Base-by-base conservation (phyloP, 2,888 invertebrate genomes). In the Caenorhabditis sp. region DNA sequence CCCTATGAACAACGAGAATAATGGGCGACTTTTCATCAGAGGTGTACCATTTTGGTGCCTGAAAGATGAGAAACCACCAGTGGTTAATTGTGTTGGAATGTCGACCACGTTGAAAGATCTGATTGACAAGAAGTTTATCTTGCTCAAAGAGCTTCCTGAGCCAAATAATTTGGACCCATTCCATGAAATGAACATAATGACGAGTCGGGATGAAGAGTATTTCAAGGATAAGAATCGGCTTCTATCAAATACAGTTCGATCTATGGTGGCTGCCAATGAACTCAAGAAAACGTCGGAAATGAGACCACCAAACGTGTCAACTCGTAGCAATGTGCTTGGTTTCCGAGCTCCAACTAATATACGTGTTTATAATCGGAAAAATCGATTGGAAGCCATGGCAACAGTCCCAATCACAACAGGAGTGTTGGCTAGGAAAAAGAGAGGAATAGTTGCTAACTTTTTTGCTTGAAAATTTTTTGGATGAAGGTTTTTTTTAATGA, bases 11-110 rank as follows among this genome's bases (percentile, higher is more conserved):
- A 52, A 52, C 52, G 52, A 52, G 12, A 52, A 52, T 21, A 20
- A 52, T 52, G 52, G 52, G 1, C 3, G 21, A 2, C 21, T 52
- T 20, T 52, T 52, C 52, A 23, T 21, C 21, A 52, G 21, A 52
- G 52, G 52, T 4, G 52, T 52, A 8, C 52, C 52, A 21, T 52
- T 52, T 23, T 52, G 52, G 52, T n/a, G 21, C 2, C 8, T 21
- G 52, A 52, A 52, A 52, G 52, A 52, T 21, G 52, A 52, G 23
- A 52, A 52, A 52, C 52, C 52, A 21, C 52, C 52, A 12, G 2
- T 4, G 23, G 52, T 23, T 20, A 20, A 52, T 12, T 23, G 7
- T 52, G 21, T 52, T 20, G 20, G 21, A 52, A 23, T 21, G 3
- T 52, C 52, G 23, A 10, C 10, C 20, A 23, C 8, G 5, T 52